These are phyloP conservation scores for Poeciliopsis gracilis DNA, from an alignment of 2,797 vertebrate species.

Conservation along the genomic window DNA sequence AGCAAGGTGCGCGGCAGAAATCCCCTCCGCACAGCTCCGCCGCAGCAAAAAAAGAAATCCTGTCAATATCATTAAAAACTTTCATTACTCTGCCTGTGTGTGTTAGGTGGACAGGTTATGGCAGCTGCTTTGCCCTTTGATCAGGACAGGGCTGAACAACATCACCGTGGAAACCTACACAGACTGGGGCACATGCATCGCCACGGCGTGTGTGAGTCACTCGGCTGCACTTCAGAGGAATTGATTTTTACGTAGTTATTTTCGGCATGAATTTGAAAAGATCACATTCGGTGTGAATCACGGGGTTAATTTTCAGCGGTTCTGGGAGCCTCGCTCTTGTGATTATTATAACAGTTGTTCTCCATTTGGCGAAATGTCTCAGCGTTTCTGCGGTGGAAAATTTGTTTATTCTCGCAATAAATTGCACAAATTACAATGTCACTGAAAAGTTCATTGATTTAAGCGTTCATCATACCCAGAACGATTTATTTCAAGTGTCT, in stretches of 20 bases:
- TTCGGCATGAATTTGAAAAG: neutral
- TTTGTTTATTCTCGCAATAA: neutral
- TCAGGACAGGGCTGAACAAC: slow-evolving; percentile 91
- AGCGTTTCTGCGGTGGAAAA: neutral
- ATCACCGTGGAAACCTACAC: slow-evolving; percentile 95
- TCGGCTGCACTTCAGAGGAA: slow-evolving; percentile 11
- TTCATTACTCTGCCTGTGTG: slow-evolving; percentile 56
- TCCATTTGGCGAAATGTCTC: neutral
- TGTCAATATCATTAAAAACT: slow-evolving; percentile 70
- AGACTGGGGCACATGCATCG: slow-evolving; percentile 94
- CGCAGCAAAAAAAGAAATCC: slow-evolving; percentile 57
- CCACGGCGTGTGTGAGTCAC: slow-evolving; percentile 84
- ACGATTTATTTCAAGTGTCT: neutral
- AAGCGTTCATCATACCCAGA: neutral
- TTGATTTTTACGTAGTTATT: slow-evolving; percentile 1
- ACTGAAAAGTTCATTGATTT: neutral
- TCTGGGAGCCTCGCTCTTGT: neutral
- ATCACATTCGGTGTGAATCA: neutral
- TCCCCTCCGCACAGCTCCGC: slow-evolving; percentile 36
- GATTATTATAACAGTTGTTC: neutral
- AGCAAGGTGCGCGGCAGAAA: slow-evolving; percentile 67
- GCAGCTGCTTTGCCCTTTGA: slow-evolving; percentile 90
- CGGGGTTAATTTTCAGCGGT: neutral
- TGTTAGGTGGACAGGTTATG: slow-evolving; percentile 91
- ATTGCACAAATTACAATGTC: neutral